Percentiles rank a stretch among this genome's conserved stretches.
Conservation (phyloP, 1,140 invertebrate species). For the Solenopsis invicta region DNA sequence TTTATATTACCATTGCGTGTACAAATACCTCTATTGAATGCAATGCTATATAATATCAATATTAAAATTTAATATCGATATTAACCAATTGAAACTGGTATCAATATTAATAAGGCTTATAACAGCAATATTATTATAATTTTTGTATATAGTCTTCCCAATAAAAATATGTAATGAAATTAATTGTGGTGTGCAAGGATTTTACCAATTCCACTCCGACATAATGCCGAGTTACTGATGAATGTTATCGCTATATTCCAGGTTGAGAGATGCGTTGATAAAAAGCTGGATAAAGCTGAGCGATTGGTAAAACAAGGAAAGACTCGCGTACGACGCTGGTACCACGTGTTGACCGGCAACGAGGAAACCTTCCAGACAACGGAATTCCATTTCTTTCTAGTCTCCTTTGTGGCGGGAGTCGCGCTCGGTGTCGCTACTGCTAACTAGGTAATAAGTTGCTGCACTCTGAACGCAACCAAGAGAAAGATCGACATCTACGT, state of each 20-base stretch:
- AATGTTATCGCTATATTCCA: constrained; percentile 84
- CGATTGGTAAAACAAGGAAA: constrained; percentile 90
- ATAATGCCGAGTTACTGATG: constrained; percentile 38
- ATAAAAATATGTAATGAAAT: constrained; percentile 53
- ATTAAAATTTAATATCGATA: constrained; percentile 30
- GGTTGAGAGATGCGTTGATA: constrained; percentile 92
- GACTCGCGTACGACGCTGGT: constrained; percentile 91
- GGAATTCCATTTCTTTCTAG: constrained; percentile 92
- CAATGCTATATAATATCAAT: constrained; percentile 4
- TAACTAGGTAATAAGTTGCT: constrained; percentile 82
- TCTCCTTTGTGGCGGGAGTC: constrained; percentile 91
- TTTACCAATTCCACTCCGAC: not conserved
- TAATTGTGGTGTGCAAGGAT: not conserved
- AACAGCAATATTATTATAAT: constrained; percentile 1
- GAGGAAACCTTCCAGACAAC: constrained; percentile 89
- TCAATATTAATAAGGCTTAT: constrained; percentile 12
- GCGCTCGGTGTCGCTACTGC: constrained; percentile 88
- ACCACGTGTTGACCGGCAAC: constrained; percentile 89
- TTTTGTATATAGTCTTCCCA: constrained; percentile 34
- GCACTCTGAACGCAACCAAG: constrained; percentile 80
- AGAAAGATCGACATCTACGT: constrained; percentile 26
- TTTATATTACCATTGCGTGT: constrained; percentile 26
- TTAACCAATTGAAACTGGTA: not conserved
- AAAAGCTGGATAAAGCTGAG: constrained; percentile 93
- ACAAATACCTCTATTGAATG: not conserved